A percentile compares a stretch with the other conserved stretches of the same genome.
These are phyloP conservation scores for Drosophila borealis DNA, from an alignment of 2,888 invertebrate genomes.

Conservation along the genomic window DNA sequence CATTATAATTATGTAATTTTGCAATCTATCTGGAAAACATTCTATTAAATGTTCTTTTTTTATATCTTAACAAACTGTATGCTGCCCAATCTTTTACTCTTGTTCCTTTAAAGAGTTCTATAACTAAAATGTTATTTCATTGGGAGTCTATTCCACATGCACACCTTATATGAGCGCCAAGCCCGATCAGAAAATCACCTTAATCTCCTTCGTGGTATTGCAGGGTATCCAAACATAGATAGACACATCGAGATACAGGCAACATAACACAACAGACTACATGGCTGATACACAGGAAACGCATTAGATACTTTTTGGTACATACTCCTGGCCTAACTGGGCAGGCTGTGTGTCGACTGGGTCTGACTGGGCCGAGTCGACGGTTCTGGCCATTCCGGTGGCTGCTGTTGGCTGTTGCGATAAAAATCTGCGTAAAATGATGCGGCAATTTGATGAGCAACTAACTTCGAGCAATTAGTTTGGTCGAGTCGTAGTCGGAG, in stretches of 20 bases:
- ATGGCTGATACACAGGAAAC: slow-evolving; percentile 75
- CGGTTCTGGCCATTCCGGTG: slow-evolving; percentile 26
- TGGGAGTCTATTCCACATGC: not conserved
- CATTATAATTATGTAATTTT: too few relatives aligned
- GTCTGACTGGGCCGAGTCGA: slow-evolving; percentile 5
- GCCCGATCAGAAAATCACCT: not conserved
- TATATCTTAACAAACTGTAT: too few relatives aligned
- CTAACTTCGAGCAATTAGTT: slow-evolving; percentile 78
- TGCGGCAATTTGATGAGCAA: slow-evolving; percentile 80
- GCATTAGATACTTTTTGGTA: slow-evolving; percentile 71
- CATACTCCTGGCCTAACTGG: slow-evolving; percentile 6
- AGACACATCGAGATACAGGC: slow-evolving; percentile 61
- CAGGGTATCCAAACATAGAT: slow-evolving; percentile 64
- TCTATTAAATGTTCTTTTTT: too few relatives aligned
- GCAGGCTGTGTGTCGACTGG: slow-evolving; percentile 4
- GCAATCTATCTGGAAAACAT: too few relatives aligned
- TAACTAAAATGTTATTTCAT: not conserved
- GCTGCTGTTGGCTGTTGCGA: slow-evolving; percentile 51
- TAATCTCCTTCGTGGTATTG: not conserved
- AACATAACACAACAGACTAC: slow-evolving; percentile 60
- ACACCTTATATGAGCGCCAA: not conserved
- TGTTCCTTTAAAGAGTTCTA: too few relatives aligned
- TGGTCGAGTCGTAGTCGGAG: slow-evolving; percentile 30
- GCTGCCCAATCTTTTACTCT: too few relatives aligned
- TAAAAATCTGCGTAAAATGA: slow-evolving; percentile 78